These are phyloP conservation scores for Thalassaphorura encarpata DNA, from an alignment of 1,140 invertebrate species.

Conservation along the genomic window DNA sequence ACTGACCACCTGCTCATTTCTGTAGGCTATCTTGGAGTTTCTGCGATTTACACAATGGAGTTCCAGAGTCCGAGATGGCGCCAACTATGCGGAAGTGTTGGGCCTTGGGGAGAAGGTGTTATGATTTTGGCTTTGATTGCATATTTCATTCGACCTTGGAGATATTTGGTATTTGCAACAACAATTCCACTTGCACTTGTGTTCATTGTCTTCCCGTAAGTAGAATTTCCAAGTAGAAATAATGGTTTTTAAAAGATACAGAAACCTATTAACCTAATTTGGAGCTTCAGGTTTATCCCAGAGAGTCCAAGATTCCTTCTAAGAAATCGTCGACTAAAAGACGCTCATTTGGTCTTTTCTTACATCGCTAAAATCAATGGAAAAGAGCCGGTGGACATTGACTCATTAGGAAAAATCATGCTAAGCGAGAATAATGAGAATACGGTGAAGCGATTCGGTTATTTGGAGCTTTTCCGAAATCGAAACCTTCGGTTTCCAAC, in stretches of 20 bases:
- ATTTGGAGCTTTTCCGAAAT: constrained; percentile 10
- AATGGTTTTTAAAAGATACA: not conserved
- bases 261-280: not conserved
- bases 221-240: not conserved
- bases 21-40: constrained; percentile 5
- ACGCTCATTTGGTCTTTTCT: constrained; percentile 37
- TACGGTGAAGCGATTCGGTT: constrained; percentile 5
- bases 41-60: constrained; percentile 9
- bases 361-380: constrained; percentile 37
- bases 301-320: constrained; percentile 45
- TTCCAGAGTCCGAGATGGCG: constrained; percentile 13
- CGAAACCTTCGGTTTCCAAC: constrained; percentile 6
- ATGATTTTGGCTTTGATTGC: constrained; percentile 21
- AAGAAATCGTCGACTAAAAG: constrained; percentile 36
- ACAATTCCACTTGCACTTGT: constrained; percentile 14
- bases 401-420: constrained; percentile 1
- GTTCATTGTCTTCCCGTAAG: constrained; percentile 22
- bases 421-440: constrained; percentile 2
- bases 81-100: constrained; percentile 1
- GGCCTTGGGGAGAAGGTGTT: constrained; percentile 24
- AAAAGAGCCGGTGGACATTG: not conserved
- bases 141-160: constrained; percentile 25
- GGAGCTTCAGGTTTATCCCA: constrained; percentile 34
- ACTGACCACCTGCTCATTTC: not conserved
- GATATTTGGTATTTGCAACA: constrained; percentile 15